phyloP scores from a whole-genome alignment of 2,113 vertebrate genomes.

The Crypturellus undulatus region DNA sequence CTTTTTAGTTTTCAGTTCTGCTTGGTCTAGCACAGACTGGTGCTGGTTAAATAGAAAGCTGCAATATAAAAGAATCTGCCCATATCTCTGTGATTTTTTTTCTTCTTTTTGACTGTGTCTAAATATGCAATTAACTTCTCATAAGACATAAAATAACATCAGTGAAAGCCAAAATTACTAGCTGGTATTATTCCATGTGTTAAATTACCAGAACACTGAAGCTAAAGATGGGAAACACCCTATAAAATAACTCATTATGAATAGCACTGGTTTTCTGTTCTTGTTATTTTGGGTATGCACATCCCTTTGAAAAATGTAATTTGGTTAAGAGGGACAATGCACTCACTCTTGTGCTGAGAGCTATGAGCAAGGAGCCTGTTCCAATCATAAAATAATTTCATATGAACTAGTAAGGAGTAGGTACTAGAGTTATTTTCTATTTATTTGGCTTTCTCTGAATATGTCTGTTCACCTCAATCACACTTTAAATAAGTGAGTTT shows the following conservation, averaged over 20 bases:
- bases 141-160: constrained; percentile 69
- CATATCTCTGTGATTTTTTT: constrained; percentile 31
- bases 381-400: constrained; percentile 62
- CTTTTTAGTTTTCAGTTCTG: constrained; percentile 57
- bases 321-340: constrained; percentile 33
- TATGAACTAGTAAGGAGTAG: constrained; percentile 40
- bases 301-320: constrained; percentile 43
- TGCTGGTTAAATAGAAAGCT: constrained; percentile 66
- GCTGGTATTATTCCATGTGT: constrained; percentile 67
- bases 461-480: constrained; percentile 13
- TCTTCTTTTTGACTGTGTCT: constrained; percentile 3
- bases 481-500: neutral
- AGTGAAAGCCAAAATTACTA: constrained; percentile 64
- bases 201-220: constrained; percentile 64
- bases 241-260: constrained; percentile 69
- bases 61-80: constrained; percentile 53
- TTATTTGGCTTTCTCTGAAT: constrained; percentile 46
- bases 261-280: constrained; percentile 56
- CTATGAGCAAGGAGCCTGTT: constrained; percentile 7
- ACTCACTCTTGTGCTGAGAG: neutral
- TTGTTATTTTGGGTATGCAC: constrained; percentile 61
- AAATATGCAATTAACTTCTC: constrained; percentile 67
- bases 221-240: constrained; percentile 66
- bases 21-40: constrained; percentile 47
- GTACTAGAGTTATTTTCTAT: constrained; percentile 6